Conservation (phyloP, 2,888 invertebrate species). For the Drosophila recens region DNA sequence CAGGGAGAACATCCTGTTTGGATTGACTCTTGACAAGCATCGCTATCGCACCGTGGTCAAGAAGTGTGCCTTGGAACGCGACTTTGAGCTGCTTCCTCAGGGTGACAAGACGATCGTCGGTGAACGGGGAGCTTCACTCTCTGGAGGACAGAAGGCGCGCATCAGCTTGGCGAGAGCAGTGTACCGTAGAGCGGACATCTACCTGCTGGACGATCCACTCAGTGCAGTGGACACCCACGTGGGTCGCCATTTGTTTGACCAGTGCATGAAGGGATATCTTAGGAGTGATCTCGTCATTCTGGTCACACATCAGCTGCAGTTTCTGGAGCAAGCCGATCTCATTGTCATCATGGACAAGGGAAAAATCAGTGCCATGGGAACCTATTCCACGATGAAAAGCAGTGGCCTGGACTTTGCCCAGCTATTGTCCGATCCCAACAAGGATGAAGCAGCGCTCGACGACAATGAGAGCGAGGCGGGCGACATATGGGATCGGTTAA, state of each 20-base stretch:
- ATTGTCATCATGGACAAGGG: constrained; percentile 84
- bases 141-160: constrained; percentile 94
- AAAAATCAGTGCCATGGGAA: constrained; percentile 86
- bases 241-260: constrained; percentile 93
- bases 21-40: constrained; percentile 87
- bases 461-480: constrained; percentile 71
- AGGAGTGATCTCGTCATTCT: constrained; percentile 89
- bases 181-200: constrained; percentile 94
- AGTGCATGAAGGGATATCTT: constrained; percentile 85
- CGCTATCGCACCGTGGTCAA: constrained; percentile 87
- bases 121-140: constrained; percentile 92
- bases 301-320: constrained; percentile 94
- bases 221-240: constrained; percentile 96
- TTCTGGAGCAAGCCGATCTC: constrained; percentile 88
- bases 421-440: constrained; percentile 87
- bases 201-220: constrained; percentile 95
- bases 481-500: constrained; percentile 48
- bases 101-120: constrained; percentile 89
- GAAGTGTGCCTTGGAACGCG: constrained; percentile 86
- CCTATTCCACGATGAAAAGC: constrained; percentile 89
- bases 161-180: constrained; percentile 95
- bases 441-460: constrained; percentile 72
- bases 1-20: constrained; percentile 88
- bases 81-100: constrained; percentile 87
- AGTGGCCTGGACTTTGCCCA: constrained; percentile 92